phyloP scores from a whole-genome alignment of 2,888 invertebrate genomes.

The Macropis europaea region DNA sequence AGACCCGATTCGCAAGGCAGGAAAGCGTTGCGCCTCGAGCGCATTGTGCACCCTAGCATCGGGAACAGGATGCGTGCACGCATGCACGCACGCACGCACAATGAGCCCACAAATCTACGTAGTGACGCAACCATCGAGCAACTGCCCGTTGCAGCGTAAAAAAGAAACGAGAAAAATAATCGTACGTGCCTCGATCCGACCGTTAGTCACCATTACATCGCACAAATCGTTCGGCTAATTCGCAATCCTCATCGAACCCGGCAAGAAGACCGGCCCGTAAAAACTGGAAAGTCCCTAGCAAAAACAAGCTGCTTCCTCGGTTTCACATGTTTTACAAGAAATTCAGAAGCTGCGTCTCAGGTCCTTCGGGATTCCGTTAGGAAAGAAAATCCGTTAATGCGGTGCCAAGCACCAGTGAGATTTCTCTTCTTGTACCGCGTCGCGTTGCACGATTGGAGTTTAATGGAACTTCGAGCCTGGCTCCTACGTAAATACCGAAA shows the following conservation, averaged over 20 bases:
- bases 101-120: conserved; percentile 53
- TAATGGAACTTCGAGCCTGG: too few relatives aligned
- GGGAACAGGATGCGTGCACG: conserved; percentile 58
- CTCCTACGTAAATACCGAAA: too few relatives aligned
- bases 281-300: too few relatives aligned
- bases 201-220: not conserved
- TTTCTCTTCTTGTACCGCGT: too few relatives aligned
- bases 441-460: too few relatives aligned
- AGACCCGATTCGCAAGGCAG: conserved; percentile 5
- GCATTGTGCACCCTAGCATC: conserved; percentile 51
- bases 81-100: conserved; percentile 61
- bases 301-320: too few relatives aligned
- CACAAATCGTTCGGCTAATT: not conserved
- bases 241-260: not conserved
- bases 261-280: too few relatives aligned
- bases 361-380: too few relatives aligned
- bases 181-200: not conserved
- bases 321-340: too few relatives aligned
- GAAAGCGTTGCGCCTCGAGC: conserved; percentile 24
- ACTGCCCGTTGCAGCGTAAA: conserved; percentile 50
- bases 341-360: too few relatives aligned
- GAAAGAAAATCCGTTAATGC: too few relatives aligned
- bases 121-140: conserved; percentile 58
- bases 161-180: conserved; percentile 14
- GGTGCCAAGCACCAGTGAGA: too few relatives aligned